Base-by-base conservation (phyloP, 2,888 invertebrate species). In the Mythimna albipuncta region DNA sequence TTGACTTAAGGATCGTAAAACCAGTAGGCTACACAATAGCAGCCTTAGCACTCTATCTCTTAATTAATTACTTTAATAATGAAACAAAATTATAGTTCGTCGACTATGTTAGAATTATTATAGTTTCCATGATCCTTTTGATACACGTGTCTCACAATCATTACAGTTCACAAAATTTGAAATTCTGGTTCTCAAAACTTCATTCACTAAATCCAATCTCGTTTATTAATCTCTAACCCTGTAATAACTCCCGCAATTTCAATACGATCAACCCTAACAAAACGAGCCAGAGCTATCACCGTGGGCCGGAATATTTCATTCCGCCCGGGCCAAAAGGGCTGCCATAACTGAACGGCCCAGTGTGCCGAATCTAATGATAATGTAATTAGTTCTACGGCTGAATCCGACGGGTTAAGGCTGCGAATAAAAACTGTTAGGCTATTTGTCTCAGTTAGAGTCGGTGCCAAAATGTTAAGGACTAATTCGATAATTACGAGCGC, bases 281-380 rank as follows among this genome's bases (percentile, higher is more conserved):
- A 83, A 80, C 81, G 81, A 68, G 77, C 70, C 64, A 57, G 58
- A 81, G 82, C 81, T 78, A 85, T 84, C 81, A 75, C 79, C 67
- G 80, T 72, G 77, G 77, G 78, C 75, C 32, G 65, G 75, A 82
- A 83, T 81, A 81, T 87, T 86, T 85, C 77, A 77, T 78, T 72
- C 71, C 66, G 73, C 75, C 71, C 66, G 73, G 68, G 71, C 72
- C 72, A 61, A 83, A 87, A 81, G 85, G 85, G 82, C 81, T 75
- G 81, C 74, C 80, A 77, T 82, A 84, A 77, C 87, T 81, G 86
- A 87, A 86, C 90, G 87, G 91, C 80, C 88, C 92, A 90, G 83
- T 90, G 90, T 90, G 82, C 89, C 90, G 91, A 91, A 90, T 90
- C 90, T 92, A 92, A 93, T 91, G 91, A 86, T 92, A 93, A 93